phyloP scores from a whole-genome alignment of 2,797 vertebrate genomes.

The Buphagus erythrorhynchus region DNA sequence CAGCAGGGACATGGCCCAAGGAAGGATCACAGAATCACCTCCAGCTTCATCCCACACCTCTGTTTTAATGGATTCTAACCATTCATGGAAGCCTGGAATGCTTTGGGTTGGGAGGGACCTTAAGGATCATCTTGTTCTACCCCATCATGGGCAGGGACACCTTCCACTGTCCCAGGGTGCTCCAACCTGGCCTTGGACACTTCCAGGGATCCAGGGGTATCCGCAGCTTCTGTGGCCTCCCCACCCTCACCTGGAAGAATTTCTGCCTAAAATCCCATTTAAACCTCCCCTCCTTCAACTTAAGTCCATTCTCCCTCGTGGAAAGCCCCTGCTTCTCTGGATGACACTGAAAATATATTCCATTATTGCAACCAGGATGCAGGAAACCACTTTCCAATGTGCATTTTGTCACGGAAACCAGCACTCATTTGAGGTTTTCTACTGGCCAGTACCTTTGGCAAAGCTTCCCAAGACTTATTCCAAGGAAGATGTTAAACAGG shows the following conservation, averaged over 20 bases:
- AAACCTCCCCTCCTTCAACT: neutral
- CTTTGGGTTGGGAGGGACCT: neutral
- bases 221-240: neutral
- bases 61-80: neutral
- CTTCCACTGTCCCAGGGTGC: accelerated
- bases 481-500: neutral
- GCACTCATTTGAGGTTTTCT: neutral
- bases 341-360: neutral
- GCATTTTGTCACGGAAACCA: neutral
- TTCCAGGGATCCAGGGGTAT: neutral
- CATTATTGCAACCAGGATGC: neutral
- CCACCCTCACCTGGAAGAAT: accelerated
- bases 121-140: accelerated
- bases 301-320: neutral
- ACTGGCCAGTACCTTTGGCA: neutral
- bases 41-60: neutral
- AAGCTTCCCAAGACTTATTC: neutral
- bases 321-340: neutral
- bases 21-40: neutral
- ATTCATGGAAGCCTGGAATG: neutral
- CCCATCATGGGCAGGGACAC: neutral
- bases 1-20: neutral
- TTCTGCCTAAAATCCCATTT: neutral
- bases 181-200: neutral
- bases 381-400: neutral